phyloP scores from a whole-genome alignment of 2,797 vertebrate genomes.

The Phalanger gymnotis region DNA sequence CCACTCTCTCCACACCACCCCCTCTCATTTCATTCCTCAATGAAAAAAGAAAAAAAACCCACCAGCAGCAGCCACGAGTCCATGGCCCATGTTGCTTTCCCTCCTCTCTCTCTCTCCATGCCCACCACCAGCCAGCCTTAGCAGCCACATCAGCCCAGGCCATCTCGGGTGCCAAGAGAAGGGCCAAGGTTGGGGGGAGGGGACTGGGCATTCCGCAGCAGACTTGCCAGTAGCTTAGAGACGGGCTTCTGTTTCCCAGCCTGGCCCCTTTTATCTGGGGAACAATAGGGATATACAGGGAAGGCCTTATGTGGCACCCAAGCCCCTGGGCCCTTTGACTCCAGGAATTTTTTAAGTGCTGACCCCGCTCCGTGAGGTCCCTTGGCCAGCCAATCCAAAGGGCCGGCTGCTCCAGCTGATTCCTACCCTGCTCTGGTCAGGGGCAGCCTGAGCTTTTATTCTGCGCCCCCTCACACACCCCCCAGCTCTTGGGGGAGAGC shows the following conservation, averaged over 20 bases:
- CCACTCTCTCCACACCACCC: neutral
- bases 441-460: conserved; percentile 13
- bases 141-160: neutral
- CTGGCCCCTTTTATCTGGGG: conserved; percentile 84
- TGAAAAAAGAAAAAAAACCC: neutral
- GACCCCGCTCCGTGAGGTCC: conserved; percentile 70
- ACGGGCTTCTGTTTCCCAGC: conserved; percentile 85
- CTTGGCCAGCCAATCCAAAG: conserved; percentile 62
- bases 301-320: conserved; percentile 86
- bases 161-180: conserved; percentile 63
- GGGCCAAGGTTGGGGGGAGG: conserved; percentile 71
- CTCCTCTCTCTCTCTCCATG: neutral
- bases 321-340: conserved; percentile 84
- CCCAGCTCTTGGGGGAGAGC: conserved; percentile 55
- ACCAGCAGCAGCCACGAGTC: conserved; percentile 6
- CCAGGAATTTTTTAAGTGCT: conserved; percentile 79
- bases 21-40: neutral
- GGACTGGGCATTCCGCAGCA: conserved; percentile 87
- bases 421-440: conserved; percentile 65
- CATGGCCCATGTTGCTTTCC: conserved; percentile 43
- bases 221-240: conserved; percentile 85
- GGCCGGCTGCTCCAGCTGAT: conserved; percentile 43
- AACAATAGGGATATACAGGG: conserved; percentile 87
- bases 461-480: neutral
- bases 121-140: neutral